Evolutionary conservation across 2,797 vertebrate species (phyloP), one percentile per base, ranked within the genome.

Genomic region (Sebastes steindachneri): DNA sequence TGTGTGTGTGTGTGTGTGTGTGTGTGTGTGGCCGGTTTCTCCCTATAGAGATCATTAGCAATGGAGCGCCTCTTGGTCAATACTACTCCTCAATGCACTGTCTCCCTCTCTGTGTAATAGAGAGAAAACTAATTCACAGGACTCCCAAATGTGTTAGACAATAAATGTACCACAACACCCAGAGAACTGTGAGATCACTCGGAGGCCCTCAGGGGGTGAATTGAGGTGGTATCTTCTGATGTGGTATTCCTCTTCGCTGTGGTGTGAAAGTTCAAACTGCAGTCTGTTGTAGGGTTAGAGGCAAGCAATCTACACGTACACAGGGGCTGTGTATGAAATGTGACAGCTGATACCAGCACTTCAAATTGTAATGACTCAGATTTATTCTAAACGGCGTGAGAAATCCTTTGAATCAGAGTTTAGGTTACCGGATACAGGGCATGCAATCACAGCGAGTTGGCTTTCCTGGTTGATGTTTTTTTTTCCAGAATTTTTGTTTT

Each of bases 31-130:
- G 57, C 63, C 9, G 68, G 35, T 48, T 14, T 79, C 26, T 92
- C 84, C 88, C 85, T 55, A n/a, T 23, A 84, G 88, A 87, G 89
- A 91, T 93, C 84, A 91, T 93, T 92, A 92, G 84, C 79, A 73
- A 68, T 41, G 65, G 37, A 88, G 75, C 9, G 21, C 68, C 82
- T 83, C 77, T 72, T 68, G 77, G 85, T 91, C 90, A 90, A 88
- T 91, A 83, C 71, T 23, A 8, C 74, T 77, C 79, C 60, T 89
- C 77, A 21, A 67, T 23, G 62, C 57, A 62, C n/a, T 25, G 66
- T 63, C 77, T 63, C 48, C 60, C 14, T 82, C 17, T 55, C 19
- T 51, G 65, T 55, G 68, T 77, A 76, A 54, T 70, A 77, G 79
- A 88, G 82, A 77, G 68, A 54, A 88, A 88, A 89, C 77, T 80